Percentiles rank a stretch among this genome's conserved stretches.
Evolutionary conservation across 1,140 invertebrate species (phyloP).

Genomic region (Pinna nobilis): DNA sequence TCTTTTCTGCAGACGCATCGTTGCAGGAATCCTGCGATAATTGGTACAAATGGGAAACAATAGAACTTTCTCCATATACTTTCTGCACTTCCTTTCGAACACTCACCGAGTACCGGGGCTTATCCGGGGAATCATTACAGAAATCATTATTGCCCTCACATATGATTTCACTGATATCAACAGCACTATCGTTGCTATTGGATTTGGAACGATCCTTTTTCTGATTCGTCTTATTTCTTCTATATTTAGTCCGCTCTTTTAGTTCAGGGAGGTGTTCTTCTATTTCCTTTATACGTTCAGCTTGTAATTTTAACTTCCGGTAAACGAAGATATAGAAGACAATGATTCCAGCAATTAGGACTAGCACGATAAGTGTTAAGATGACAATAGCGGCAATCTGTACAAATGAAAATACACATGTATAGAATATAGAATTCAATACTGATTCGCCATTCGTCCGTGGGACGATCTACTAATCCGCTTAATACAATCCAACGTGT

Average conservation of each 20-base stretch:
- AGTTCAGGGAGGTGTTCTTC: slow-evolving; percentile 2
- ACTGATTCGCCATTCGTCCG: no score
- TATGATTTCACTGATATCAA: slow-evolving; percentile 16
- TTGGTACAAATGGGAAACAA: not conserved
- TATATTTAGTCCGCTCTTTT: not conserved
- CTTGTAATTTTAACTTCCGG: slow-evolving; percentile 7
- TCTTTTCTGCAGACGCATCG: not conserved
- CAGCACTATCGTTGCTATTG: slow-evolving; percentile 9
- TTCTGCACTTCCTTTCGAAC: not conserved
- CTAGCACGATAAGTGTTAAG: not conserved
- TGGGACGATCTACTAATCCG: no score
- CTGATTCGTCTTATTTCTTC: not conserved
- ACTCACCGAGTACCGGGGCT: not conserved
- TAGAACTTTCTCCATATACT: not conserved
- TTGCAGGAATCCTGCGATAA: not conserved
- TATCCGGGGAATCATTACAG: not conserved
- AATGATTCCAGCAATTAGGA: slow-evolving; percentile 8
- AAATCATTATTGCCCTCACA: not conserved
- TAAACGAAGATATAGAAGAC: not conserved
- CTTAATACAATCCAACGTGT: no score
- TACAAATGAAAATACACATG: slow-evolving; percentile 2
- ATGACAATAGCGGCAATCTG: slow-evolving; percentile 11
- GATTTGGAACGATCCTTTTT: not conserved
- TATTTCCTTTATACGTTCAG: slow-evolving; percentile 5
- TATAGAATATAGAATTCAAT: no score